phyloP scores from a whole-genome alignment of 2,113 vertebrate species.

The Antechinus stuartii region DNA sequence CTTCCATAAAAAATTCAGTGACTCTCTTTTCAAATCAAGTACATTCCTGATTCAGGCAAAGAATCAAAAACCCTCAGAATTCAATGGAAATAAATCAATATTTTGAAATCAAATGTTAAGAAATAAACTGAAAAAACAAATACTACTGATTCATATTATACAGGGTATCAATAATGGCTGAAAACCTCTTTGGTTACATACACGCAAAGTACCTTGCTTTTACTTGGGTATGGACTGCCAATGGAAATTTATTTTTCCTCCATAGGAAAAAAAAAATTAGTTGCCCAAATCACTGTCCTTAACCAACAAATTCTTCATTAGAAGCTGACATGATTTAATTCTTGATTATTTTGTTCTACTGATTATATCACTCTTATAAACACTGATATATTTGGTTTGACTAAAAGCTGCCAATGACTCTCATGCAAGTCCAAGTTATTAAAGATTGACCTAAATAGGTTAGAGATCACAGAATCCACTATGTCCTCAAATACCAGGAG shows the following conservation, averaged over 20 bases:
- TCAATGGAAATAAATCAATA: neutral
- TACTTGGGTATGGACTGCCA: neutral
- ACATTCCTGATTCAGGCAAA: neutral
- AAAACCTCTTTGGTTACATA: neutral
- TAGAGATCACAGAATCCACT: neutral
- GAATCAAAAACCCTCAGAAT: neutral
- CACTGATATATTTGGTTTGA: neutral
- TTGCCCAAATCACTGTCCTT: neutral
- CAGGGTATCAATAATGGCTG: neutral
- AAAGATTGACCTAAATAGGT: neutral
- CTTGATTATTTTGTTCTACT: neutral
- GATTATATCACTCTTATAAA: conserved; percentile 7
- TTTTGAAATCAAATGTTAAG: neutral
- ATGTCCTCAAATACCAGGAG: neutral
- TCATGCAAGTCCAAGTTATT: neutral
- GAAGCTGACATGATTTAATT: neutral
- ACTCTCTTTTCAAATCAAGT: neutral
- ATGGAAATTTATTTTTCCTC: neutral
- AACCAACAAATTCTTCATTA: neutral
- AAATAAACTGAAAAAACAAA: neutral
- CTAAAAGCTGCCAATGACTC: neutral
- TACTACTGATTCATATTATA: neutral
- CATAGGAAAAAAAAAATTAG: neutral
- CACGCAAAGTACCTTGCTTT: conserved; percentile 2
- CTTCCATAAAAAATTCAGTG: neutral